Base-by-base conservation (phyloP, 1,140 invertebrate species). In the Latrodectus geometricus region DNA sequence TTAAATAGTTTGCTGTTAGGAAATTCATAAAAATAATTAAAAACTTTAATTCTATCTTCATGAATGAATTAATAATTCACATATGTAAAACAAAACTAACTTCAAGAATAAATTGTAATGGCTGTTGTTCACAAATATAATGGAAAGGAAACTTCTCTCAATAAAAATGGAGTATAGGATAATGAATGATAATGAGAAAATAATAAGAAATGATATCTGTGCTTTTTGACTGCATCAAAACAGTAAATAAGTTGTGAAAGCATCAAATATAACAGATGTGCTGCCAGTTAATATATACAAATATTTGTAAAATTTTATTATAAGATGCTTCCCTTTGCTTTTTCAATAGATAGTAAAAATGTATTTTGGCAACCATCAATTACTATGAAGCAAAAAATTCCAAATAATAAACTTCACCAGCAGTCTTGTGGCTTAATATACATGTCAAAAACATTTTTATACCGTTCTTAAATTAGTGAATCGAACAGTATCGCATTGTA, bases 181-280 rank as follows among this genome's bases (percentile, higher is more conserved):
- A 5, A 35, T 35, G 35, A 35, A 35, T 35, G 35, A 35, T 35
- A 35, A 35, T 35, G 35, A 35, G 35, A 35, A 35, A 35, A 35
- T n/a, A n/a, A n/a, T 61, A 61, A 4, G 54, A 61, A 17, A 61
- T n/a, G 9, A 49, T 66, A 35, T 78, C 76, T 78, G 70, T 56
- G 80, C 80, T 74, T 83, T 83, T 83, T 83, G 80, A 83, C 80
- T 83, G 80, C 70, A 83, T 20, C 20, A 21, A 72, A 83, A 61
- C 70, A 69, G 8, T 17, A 61, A 2, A 61, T 8, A 61, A 11
- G 17, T 14, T 61, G 54, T 61, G 54, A 61, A 61, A 17, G 54
- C 54, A 14, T 61, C 8, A 11, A 17, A 61, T 17, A 8, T 17
- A 61, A 61, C 11, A 61, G 11, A 61, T 61, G 54, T 61, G 54